phyloP scores from a whole-genome alignment of 2,113 vertebrate genomes.

The Paraplagusia blochii region DNA sequence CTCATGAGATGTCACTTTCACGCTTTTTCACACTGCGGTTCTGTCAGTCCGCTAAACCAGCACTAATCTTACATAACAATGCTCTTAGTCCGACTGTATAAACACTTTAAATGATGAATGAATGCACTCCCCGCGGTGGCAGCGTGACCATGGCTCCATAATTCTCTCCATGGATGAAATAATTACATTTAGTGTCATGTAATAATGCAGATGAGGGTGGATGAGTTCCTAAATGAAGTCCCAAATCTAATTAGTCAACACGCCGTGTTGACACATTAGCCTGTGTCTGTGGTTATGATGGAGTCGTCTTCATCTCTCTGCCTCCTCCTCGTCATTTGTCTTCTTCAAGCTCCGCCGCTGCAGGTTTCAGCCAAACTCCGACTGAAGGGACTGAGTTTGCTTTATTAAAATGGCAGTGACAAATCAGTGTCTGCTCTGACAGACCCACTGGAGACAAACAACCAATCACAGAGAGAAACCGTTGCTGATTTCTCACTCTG shows the following conservation, averaged over 20 bases:
- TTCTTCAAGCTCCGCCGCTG: constrained; percentile 7
- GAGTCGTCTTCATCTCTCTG: constrained; percentile 10
- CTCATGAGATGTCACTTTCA: constrained; percentile 26
- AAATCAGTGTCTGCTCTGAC: constrained; percentile 2
- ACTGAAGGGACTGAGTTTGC: constrained; percentile 1
- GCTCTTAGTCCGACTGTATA: constrained; percentile 4
- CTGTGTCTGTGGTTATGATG: constrained; percentile 8
- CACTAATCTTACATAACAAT: constrained; percentile 21
- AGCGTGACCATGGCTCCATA: neutral
- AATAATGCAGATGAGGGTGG: neutral
- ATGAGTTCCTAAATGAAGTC: constrained; percentile 9
- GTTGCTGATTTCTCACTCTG: too few species aligned
- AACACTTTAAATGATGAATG: constrained; percentile 18
- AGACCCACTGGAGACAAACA: too few species aligned
- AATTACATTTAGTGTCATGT: neutral
- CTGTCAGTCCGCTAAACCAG: constrained; percentile 1
- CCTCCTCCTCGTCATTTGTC: constrained; percentile 16
- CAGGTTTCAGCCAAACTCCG: constrained; percentile 3
- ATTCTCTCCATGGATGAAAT: neutral
- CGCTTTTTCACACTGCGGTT: constrained; percentile 14
- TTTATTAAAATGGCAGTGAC: constrained; percentile 18
- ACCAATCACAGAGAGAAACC: too few species aligned
- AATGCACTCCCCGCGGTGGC: neutral
- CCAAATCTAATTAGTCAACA: constrained; percentile 6
- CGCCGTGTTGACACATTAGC: neutral